These are phyloP conservation scores for Ptyas mucosa DNA, from an alignment of 2,113 vertebrate genomes.

Conservation along the genomic window DNA sequence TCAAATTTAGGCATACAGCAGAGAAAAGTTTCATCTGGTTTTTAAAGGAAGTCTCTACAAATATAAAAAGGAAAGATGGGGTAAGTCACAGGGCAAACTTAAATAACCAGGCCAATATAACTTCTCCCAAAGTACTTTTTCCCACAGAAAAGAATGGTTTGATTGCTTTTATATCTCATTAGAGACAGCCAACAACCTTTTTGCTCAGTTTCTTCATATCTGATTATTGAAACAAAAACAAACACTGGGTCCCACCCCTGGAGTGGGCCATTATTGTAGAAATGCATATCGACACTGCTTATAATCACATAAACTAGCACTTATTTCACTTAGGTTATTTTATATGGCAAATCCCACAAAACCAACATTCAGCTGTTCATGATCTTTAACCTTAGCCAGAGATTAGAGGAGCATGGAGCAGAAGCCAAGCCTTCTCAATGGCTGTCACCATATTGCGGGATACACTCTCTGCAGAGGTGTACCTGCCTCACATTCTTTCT, in stretches of 20 bases:
- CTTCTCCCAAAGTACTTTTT: conserved; percentile 19
- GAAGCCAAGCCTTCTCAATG: not conserved
- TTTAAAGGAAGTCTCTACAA: not conserved
- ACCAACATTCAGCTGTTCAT: not conserved
- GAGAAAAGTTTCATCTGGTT: conserved; percentile 11
- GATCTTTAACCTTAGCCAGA: not conserved
- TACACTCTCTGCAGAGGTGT: not conserved
- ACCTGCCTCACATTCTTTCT: not conserved
- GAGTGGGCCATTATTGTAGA: not conserved
- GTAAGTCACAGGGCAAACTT: not conserved
- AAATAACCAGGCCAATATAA: not conserved
- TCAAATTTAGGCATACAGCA: not conserved
- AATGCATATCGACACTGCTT: not conserved
- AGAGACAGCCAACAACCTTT: not conserved
- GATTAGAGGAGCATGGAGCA: not conserved
- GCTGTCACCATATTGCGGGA: not conserved
- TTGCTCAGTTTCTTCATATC: not conserved
- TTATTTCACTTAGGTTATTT: not conserved
- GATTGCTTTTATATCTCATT: not conserved
- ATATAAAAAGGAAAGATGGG: not conserved
- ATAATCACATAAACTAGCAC: not conserved
- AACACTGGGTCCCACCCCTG: not conserved
- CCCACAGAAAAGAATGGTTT: conserved; percentile 20
- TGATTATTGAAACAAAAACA: not conserved
- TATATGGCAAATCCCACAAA: not conserved